Percentiles rank a stretch among this genome's conserved stretches.
phyloP scores from a whole-genome alignment of 2,888 invertebrate species.

The Andrena fulva region DNA sequence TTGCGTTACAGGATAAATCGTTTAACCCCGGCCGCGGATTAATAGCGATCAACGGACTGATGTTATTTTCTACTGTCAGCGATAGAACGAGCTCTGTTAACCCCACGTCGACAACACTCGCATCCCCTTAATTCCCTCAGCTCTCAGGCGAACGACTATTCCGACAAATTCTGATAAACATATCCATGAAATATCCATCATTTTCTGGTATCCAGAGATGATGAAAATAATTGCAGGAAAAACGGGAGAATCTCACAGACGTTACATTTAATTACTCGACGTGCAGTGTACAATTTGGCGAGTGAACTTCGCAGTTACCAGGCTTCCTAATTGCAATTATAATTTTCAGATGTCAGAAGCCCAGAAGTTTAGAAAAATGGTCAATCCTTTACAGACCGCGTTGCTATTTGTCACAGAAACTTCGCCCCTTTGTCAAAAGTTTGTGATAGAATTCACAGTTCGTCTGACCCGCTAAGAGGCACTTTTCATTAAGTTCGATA shows the following conservation, averaged over 20 bases:
- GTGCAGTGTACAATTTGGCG: background rate
- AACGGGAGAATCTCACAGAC: background rate
- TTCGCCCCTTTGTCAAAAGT: background rate
- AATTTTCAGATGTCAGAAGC: background rate
- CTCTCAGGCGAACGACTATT: background rate
- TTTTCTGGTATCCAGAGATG: background rate
- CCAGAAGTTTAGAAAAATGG: background rate
- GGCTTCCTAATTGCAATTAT: background rate
- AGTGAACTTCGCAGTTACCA: background rate
- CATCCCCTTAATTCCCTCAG: constrained; percentile 9
- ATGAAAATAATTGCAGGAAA: background rate
- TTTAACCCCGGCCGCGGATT: constrained; percentile 34
- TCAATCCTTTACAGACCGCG: background rate
- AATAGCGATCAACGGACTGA: constrained; percentile 35
- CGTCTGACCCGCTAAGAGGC: background rate
- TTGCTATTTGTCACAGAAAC: background rate
- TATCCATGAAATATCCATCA: no score
- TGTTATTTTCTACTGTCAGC: constrained; percentile 21
- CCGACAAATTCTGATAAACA: background rate
- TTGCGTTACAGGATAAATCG: constrained; percentile 42
- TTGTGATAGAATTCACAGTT: background rate
- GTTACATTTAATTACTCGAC: background rate
- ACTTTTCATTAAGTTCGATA: background rate
- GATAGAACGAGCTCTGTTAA: constrained; percentile 18
- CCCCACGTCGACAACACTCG: background rate